phyloP scores from a whole-genome alignment of 2,888 invertebrate genomes.

The Troides oblongomaculatus region DNA sequence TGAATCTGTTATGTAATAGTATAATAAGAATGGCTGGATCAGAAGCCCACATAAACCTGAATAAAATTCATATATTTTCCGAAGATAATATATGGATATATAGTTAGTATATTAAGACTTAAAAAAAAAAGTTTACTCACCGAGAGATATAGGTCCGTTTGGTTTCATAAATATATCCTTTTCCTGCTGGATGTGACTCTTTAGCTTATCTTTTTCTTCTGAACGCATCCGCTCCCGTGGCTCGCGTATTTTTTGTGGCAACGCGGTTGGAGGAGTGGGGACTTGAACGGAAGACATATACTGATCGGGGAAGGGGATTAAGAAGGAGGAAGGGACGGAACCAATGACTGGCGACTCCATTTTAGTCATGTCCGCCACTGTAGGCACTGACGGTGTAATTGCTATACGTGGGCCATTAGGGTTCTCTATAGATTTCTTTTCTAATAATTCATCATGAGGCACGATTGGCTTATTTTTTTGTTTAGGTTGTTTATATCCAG shows the following conservation, averaged over 20 bases:
- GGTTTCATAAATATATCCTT: slow-evolving; percentile 41
- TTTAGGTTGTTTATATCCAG: slow-evolving; percentile 58
- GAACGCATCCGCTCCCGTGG: slow-evolving; percentile 52
- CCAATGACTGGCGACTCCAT: slow-evolving; percentile 28
- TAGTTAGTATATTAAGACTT: too few relatives aligned
- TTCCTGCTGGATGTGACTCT: slow-evolving; percentile 39
- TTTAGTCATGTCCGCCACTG: slow-evolving; percentile 32
- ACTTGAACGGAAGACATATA: slow-evolving; percentile 16
- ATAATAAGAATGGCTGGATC: background rate
- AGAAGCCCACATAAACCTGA: background rate
- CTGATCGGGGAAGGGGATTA: slow-evolving; percentile 31
- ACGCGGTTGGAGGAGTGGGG: slow-evolving; percentile 37
- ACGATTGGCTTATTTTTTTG: slow-evolving; percentile 56
- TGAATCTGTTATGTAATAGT: background rate
- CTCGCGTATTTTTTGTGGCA: slow-evolving; percentile 59
- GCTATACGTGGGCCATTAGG: slow-evolving; percentile 34
- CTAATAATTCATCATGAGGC: slow-evolving; percentile 53
- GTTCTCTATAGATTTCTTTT: slow-evolving; percentile 40
- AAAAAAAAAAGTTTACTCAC: slow-evolving; percentile 44
- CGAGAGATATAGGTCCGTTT: slow-evolving; percentile 54
- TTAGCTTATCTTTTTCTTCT: slow-evolving; percentile 52
- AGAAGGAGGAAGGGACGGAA: slow-evolving; percentile 35
- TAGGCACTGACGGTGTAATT: slow-evolving; percentile 36
- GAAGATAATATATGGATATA: too few relatives aligned
- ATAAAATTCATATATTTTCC: too few relatives aligned